A percentile compares a stretch with the other conserved stretches of the same genome.
phyloP scores from a whole-genome alignment of 2,113 vertebrate species.

The Archocentrus centrarchus region DNA sequence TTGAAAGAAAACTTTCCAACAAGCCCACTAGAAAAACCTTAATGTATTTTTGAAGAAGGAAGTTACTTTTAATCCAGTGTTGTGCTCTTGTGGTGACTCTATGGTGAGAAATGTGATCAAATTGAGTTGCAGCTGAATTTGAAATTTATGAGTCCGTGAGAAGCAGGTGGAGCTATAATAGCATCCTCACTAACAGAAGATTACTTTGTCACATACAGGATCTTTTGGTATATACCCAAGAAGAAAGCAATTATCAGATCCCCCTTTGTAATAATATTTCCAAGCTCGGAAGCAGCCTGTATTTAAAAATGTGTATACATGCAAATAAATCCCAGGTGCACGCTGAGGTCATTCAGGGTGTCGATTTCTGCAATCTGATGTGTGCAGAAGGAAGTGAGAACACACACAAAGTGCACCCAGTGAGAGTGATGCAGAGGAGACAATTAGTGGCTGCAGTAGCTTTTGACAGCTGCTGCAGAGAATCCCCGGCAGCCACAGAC shows the following conservation, averaged over 20 bases:
- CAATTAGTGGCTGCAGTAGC: conserved; percentile 15
- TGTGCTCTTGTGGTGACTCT: not conserved
- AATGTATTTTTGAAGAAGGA: not conserved
- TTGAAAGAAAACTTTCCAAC: not conserved
- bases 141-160: not conserved
- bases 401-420: not conserved
- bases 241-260: not conserved
- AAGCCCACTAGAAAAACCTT: no score
- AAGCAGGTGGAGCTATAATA: not conserved
- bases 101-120: not conserved
- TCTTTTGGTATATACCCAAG: not conserved
- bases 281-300: rapidly evolving
- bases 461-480: conserved; percentile 33
- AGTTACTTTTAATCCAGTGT: not conserved
- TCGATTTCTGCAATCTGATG: not conserved
- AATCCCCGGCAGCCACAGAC: conserved; percentile 6
- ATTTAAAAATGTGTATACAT: not conserved
- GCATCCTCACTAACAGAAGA: not conserved
- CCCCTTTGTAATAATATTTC: not conserved
- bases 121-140: not conserved
- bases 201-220: not conserved
- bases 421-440: not conserved
- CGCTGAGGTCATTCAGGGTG: not conserved
- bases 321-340: not conserved
- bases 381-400: not conserved